Evolutionary conservation across 2,113 vertebrate genomes (phyloP).

Genomic region (Sialia sialis): DNA sequence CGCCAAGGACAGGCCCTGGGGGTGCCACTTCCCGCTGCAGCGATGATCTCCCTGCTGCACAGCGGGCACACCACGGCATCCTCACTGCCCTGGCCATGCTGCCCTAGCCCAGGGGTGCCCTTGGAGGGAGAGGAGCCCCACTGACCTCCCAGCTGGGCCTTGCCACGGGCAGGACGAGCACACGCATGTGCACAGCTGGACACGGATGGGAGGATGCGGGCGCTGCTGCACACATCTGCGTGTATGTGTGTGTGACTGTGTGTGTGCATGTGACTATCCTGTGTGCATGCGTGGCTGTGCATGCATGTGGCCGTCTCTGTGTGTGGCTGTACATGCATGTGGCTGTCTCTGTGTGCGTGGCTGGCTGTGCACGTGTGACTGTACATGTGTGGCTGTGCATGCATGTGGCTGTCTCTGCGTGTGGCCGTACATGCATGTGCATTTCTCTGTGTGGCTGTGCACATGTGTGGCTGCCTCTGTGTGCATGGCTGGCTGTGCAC

Average conservation of each 20-base stretch:
- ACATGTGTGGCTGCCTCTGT: not conserved
- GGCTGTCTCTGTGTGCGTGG: no score
- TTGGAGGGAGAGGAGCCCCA: not conserved
- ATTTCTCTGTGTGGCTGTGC: no score
- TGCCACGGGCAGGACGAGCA: not conserved
- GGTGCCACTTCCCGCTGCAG: not conserved
- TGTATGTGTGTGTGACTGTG: not conserved
- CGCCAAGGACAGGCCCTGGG: not conserved
- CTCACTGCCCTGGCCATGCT: fast-evolving
- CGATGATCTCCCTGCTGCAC: not conserved
- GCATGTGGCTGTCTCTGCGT: no score
- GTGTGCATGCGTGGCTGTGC: no score
- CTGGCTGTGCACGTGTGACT: no score
- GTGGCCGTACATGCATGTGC: no score
- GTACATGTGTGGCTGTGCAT: no score
- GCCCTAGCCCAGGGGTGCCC: not conserved
- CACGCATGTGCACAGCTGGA: fast-evolving
- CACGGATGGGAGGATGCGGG: fast-evolving
- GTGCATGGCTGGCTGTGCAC: no score
- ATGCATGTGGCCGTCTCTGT: no score
- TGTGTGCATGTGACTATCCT: no score
- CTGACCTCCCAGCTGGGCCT: not conserved
- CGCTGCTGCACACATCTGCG: fast-evolving
- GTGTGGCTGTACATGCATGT: not conserved
- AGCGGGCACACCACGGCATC: fast-evolving